These are phyloP conservation scores for Potamilus streckersoni DNA, from an alignment of 1,140 invertebrate genomes.

Conservation along the genomic window DNA sequence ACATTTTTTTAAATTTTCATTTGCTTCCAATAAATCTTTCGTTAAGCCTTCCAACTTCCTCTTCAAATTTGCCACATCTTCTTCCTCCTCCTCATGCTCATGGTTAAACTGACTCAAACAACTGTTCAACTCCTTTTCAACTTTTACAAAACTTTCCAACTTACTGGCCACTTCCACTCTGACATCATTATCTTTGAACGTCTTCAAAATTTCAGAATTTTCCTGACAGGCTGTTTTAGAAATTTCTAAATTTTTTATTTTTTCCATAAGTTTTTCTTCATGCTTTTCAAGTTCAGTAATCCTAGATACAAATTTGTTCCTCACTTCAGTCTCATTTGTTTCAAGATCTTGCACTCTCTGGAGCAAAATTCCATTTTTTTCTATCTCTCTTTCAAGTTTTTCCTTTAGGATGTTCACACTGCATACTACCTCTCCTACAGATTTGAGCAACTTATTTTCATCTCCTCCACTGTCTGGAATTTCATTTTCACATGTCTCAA, in stretches of 20 bases:
- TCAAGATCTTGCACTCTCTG: conserved; percentile 44
- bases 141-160: conserved; percentile 10
- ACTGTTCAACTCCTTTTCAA: not conserved
- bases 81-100: conserved; percentile 14
- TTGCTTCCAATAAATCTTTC: no score
- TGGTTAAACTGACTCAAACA: not conserved
- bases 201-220: conserved; percentile 3
- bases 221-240: conserved; percentile 22
- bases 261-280: conserved; percentile 46
- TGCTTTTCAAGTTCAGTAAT: conserved; percentile 39
- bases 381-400: conserved; percentile 30
- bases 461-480: conserved; percentile 38
- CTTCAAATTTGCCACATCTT: conserved; percentile 31
- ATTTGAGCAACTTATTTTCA: conserved; percentile 32
- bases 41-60: conserved; percentile 3
- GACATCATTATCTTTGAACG: not conserved
- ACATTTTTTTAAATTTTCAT: no score
- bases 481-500: conserved; percentile 44
- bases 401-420: conserved; percentile 46
- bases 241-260: conserved; percentile 29
- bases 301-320: conserved; percentile 31
- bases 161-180: conserved; percentile 10
- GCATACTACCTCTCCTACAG: conserved; percentile 39
- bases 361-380: conserved; percentile 25
- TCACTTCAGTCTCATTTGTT: conserved; percentile 40